Conservation (phyloP, 1,140 invertebrate genomes). For the Drosophila kanapiae region DNA sequence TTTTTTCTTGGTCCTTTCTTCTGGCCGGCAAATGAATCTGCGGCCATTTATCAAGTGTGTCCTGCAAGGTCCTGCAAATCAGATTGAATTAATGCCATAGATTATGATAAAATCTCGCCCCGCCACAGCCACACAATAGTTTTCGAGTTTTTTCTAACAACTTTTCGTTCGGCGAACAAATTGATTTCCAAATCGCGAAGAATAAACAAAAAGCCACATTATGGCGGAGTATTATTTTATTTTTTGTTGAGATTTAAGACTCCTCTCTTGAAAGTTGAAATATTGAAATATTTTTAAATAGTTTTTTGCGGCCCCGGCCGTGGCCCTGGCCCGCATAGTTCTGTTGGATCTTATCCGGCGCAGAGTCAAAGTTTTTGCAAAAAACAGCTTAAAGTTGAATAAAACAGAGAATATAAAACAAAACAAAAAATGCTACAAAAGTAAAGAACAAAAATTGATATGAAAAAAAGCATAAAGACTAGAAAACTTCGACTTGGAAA, state of each 20-base stretch:
- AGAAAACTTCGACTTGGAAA: slow-evolving; percentile 38
- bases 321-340: slow-evolving; percentile 4
- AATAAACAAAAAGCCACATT: neutral
- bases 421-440: slow-evolving; percentile 22
- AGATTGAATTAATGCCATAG: slow-evolving; percentile 8
- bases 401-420: slow-evolving; percentile 4
- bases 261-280: neutral
- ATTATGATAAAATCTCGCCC: slow-evolving; percentile 24
- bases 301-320: neutral
- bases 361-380: slow-evolving; percentile 7
- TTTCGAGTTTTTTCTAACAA: neutral
- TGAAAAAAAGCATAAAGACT: slow-evolving; percentile 37
- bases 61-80: slow-evolving; percentile 10
- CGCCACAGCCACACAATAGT: neutral
- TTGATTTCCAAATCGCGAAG: neutral
- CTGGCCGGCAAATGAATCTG: slow-evolving; percentile 8
- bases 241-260: neutral
- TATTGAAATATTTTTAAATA: slow-evolving; percentile 9
- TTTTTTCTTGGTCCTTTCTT: neutral
- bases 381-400: slow-evolving; percentile 32
- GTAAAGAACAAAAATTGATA: slow-evolving; percentile 30
- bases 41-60: slow-evolving; percentile 23
- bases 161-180: neutral
- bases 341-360: slow-evolving; percentile 1
- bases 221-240: neutral